Base-by-base conservation (phyloP, 2,888 invertebrate genomes). In the Cataglyphis livida region DNA sequence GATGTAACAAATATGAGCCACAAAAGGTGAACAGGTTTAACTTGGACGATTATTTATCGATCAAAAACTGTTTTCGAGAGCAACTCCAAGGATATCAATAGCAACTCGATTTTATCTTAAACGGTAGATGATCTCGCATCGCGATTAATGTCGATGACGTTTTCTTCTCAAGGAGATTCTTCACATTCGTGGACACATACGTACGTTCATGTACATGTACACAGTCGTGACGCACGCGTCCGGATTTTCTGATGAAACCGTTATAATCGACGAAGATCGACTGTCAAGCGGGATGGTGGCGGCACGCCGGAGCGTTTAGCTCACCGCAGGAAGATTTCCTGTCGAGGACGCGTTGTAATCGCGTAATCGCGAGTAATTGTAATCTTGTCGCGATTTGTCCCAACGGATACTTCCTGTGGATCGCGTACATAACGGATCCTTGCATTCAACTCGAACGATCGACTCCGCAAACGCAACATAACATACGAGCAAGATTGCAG, bases 391-490 rank as follows among this genome's bases (percentile, higher is more conserved):
- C 51, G 66, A n/a, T 54, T 25, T 25, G 25, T 65, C 25, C 54
- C 65, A 38, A 76, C 38, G 12, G 51, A 35, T 54, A 81, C 84
- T 87, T 88, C 88, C 87, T 88, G 76, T 32, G 82, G 62, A 88
- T 88, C 51, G 82, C 86, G 12, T 38, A 25, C 25, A 59, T 87
- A 87, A 86, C 87, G 86, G 88, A 41, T 81, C 18, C 73, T 84
- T 78, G 81, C 81, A 66, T 38, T 82, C 35, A 38, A 41, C 71
- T 18, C 71, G 71, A 57, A 15, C 84, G 83, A 85, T 64, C 71
- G 21, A 44, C 35, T 35, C 32, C 62, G 28, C 66, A 38, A 28
- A 54, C 28, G 66, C 54, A 66, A 66, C 21, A 21, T 12, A 51
- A 65, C 32, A 41, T 61, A 3, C 18, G 21, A 61, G 28, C 38